phyloP scores from a whole-genome alignment of 2,797 vertebrate genomes.

The Pitangus sulphuratus region DNA sequence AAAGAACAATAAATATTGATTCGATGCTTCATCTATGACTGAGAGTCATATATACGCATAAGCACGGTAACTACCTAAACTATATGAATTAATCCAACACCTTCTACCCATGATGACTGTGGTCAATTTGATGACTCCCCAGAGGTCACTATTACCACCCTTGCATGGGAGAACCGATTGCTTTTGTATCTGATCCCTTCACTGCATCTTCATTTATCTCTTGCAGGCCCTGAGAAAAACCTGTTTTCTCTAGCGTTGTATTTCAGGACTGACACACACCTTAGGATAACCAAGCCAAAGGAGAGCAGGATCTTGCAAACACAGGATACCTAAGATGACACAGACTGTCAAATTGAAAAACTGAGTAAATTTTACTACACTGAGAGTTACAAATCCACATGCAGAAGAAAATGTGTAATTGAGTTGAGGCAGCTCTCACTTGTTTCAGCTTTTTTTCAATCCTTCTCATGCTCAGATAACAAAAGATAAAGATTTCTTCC shows the following conservation, averaged over 20 bases:
- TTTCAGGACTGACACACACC: background rate
- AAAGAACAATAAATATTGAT: background rate
- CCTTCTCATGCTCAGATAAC: background rate
- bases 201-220: background rate
- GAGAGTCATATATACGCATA: background rate
- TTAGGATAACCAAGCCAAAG: background rate
- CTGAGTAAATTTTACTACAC: background rate
- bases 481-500: background rate
- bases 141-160: background rate
- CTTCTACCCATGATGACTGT: background rate
- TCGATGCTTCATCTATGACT: background rate
- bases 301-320: background rate
- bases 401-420: background rate
- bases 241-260: background rate
- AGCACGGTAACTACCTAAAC: background rate
- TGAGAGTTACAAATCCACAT: background rate
- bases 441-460: conserved; percentile 14
- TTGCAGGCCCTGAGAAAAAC: background rate
- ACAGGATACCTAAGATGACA: background rate
- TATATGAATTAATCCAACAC: background rate
- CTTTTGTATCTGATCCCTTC: background rate
- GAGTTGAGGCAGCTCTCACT: background rate
- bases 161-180: background rate
- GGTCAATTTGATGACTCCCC: background rate
- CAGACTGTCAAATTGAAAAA: background rate